phyloP scores from a whole-genome alignment of 2,797 vertebrate species.

The Anguilla obscura region DNA sequence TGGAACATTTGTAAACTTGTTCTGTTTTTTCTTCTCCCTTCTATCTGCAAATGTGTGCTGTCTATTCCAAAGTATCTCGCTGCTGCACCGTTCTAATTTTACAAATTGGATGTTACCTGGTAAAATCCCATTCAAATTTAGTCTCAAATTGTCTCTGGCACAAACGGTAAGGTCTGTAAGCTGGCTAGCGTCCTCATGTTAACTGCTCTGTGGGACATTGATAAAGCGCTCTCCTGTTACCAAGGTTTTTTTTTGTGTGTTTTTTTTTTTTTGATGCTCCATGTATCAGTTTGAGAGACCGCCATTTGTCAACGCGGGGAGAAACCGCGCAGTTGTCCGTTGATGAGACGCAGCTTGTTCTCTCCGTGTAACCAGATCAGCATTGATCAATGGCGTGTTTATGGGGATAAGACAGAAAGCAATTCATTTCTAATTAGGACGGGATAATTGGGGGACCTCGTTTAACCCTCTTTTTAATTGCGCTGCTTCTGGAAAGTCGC shows the following conservation, averaged over 20 bases:
- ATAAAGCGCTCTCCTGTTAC: not conserved
- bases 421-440: conserved; percentile 13
- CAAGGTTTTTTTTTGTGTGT: not conserved
- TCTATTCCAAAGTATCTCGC: not conserved
- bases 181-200: not conserved
- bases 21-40: not conserved
- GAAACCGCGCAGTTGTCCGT: not conserved
- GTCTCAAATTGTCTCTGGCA: not conserved
- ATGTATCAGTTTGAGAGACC: not conserved
- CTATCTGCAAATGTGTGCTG: not conserved
- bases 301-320: not conserved
- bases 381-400: conserved; percentile 7
- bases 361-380: not conserved
- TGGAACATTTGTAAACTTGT: not conserved
- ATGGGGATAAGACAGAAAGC: conserved; percentile 11
- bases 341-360: not conserved
- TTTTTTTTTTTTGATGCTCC: not conserved
- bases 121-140: not conserved
- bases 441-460: conserved; percentile 7
- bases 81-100: not conserved
- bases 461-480: conserved; percentile 7
- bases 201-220: not conserved
- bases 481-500: not conserved
- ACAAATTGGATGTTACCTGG: not conserved
- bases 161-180: not conserved